phyloP scores from a whole-genome alignment of 2,888 invertebrate species.

The Nematopogon swammerdamellus region DNA sequence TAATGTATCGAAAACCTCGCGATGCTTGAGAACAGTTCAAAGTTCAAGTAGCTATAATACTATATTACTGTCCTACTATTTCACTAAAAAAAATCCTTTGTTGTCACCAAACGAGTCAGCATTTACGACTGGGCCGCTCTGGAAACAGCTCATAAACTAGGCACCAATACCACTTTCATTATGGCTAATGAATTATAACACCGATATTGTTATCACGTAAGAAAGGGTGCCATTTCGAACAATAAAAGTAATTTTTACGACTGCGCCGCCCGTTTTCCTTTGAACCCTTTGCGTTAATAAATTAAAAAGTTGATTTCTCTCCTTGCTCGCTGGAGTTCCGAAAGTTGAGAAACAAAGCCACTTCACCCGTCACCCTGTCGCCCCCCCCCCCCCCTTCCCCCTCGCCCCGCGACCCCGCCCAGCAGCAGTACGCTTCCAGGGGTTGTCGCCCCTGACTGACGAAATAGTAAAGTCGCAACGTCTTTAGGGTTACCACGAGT shows the following conservation, averaged over 20 bases:
- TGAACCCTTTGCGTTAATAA: constrained; percentile 49
- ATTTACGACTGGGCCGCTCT: neutral
- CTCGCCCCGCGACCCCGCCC: neutral
- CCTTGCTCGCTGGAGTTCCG: constrained; percentile 18
- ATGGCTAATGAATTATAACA: constrained; percentile 30
- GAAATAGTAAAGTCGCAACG: no score
- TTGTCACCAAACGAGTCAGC: no score
- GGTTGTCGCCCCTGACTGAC: constrained; percentile 30
- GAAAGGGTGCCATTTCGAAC: constrained; percentile 53
- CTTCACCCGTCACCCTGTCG: constrained; percentile 39
- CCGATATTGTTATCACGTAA: constrained; percentile 52
- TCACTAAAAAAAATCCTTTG: no score
- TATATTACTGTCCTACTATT: no score
- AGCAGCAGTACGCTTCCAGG: constrained; percentile 5
- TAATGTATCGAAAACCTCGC: no score
- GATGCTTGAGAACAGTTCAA: no score
- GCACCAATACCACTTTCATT: neutral
- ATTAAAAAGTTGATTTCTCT: constrained; percentile 36
- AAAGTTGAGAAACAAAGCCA: constrained; percentile 39
- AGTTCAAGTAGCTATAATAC: no score
- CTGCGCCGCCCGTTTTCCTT: constrained; percentile 17
- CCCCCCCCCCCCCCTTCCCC: constrained; percentile 15
- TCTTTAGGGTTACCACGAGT: no score
- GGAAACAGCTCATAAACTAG: neutral
- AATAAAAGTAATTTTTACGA: constrained; percentile 57